These are phyloP conservation scores for Caerostris extrusa DNA, from an alignment of 1,140 invertebrate genomes.

Conservation along the genomic window DNA sequence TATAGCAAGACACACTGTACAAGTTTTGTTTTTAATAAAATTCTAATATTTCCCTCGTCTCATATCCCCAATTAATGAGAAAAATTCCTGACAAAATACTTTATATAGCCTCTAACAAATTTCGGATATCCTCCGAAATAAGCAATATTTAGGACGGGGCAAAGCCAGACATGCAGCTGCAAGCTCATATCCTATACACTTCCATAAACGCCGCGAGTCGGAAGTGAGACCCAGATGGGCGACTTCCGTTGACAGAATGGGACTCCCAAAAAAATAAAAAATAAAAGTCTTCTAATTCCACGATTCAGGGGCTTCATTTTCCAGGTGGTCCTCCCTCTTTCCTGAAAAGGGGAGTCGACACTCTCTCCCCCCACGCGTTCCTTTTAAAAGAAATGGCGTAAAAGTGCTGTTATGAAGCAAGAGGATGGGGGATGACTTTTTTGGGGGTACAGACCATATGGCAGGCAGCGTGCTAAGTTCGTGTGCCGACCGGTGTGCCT, in stretches of 20 bases:
- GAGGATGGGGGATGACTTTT: not conserved
- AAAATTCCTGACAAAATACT: too few relatives aligned
- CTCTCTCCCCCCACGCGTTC: not conserved
- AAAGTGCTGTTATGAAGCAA: conserved; percentile 4
- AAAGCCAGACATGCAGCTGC: not conserved
- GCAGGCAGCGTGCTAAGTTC: conserved; percentile 45
- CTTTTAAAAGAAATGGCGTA: conserved; percentile 5
- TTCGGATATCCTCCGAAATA: not conserved
- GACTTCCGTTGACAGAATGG: conserved; percentile 59
- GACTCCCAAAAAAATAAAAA: conserved; percentile 34
- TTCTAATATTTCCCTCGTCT: too few relatives aligned
- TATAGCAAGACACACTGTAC: too few relatives aligned
- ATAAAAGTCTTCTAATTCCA: conserved; percentile 44
- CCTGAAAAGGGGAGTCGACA: not conserved
- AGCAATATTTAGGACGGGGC: not conserved
- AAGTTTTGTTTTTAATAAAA: too few relatives aligned
- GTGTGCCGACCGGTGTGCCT: conserved; percentile 52
- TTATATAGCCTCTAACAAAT: too few relatives aligned
- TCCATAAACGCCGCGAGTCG: conserved; percentile 19
- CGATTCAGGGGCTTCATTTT: conserved; percentile 13
- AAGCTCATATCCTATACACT: not conserved
- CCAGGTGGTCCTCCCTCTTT: conserved; percentile 10
- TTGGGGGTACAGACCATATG: conserved; percentile 1
- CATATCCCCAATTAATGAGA: too few relatives aligned
- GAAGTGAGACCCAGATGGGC: conserved; percentile 61